Conservation (phyloP, 1,140 invertebrate genomes). For the Euglossa dilemma region DNA sequence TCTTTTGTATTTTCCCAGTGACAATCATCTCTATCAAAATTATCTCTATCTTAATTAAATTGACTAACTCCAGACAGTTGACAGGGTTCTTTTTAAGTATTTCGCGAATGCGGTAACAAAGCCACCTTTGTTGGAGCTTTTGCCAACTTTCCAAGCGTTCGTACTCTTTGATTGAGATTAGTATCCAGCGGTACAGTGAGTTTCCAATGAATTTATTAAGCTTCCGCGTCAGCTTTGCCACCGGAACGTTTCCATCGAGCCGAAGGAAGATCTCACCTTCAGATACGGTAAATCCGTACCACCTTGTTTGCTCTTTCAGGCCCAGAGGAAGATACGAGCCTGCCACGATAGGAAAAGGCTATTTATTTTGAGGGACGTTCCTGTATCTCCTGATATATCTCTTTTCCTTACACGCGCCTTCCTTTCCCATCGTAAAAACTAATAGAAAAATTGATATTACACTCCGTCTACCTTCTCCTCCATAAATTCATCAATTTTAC, state of each 20-base stretch:
- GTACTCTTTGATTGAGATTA: neutral
- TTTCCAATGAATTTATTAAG: conserved; percentile 1
- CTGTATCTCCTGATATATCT: conserved; percentile 23
- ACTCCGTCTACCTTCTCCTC: neutral
- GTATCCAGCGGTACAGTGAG: neutral
- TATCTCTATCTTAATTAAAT: no score
- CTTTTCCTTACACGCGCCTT: neutral
- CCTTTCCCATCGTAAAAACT: neutral
- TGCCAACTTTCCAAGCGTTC: neutral
- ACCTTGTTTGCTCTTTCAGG: conserved; percentile 30
- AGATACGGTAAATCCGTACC: conserved; percentile 38
- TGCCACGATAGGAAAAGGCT: conserved; percentile 28
- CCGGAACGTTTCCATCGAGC: neutral
- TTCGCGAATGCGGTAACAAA: neutral
- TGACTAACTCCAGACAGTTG: no score
- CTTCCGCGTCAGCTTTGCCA: neutral
- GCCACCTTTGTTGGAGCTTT: neutral
- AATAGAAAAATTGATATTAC: neutral
- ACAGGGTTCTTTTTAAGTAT: no score
- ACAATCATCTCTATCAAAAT: no score
- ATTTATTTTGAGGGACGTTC: conserved; percentile 52
- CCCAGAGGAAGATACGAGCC: conserved; percentile 4
- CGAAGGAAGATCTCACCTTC: neutral
- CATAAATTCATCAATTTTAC: neutral
- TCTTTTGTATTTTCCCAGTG: no score